Base-by-base conservation (phyloP, 2,797 vertebrate species). In the Enteromius trimaculatus region DNA sequence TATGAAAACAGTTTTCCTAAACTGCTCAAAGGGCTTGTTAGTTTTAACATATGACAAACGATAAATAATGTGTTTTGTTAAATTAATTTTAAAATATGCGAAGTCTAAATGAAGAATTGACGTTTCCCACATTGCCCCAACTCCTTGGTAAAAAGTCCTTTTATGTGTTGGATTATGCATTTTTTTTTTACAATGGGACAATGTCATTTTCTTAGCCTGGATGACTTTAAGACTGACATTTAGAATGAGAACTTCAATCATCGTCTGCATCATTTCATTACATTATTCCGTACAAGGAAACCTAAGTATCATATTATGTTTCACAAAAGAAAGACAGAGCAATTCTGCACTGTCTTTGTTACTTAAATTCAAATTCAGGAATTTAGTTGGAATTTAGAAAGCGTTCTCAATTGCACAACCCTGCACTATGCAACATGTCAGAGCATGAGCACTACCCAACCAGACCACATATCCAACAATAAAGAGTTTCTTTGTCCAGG, bases 401-500 rank as follows among this genome's bases (percentile, higher is more conserved):
- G 4, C 31, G 55, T 53, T 69, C 16, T 79, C 21, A 39, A 34
- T 26, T 21, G 60, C 17, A 29, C 10, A 78, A n/a, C 6, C 37
- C 42, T 2, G 60, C 29, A 82, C 8, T 39, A 58, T 34, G 26
- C 23, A 83, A 60, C 80, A 76, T 53, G 80, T 82, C 80, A 69
- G 44, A 19, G 66, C 75, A 58, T 14, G 55, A 51, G 37, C n/a
- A 19, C 21, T 44, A 60, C 39, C 53, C 65, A 42, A 49, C 11
- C 5, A 77, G 53, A 42, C 17, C n/a, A 53, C 13, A 13, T 55
- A 34, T 76, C 71, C 16, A 34, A 47, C 64, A 81, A 81, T 83
- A 81, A 70, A 86, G 65, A 76, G 11, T 62, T 81, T 44, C 42
- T 85, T 87, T 87, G 80, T 85, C 42, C 55, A 8, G 55, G 21